A percentile compares a stretch with the other conserved stretches of the same genome.
Evolutionary conservation across 2,113 vertebrate genomes (phyloP).

Genomic region (Nicator chloris): DNA sequence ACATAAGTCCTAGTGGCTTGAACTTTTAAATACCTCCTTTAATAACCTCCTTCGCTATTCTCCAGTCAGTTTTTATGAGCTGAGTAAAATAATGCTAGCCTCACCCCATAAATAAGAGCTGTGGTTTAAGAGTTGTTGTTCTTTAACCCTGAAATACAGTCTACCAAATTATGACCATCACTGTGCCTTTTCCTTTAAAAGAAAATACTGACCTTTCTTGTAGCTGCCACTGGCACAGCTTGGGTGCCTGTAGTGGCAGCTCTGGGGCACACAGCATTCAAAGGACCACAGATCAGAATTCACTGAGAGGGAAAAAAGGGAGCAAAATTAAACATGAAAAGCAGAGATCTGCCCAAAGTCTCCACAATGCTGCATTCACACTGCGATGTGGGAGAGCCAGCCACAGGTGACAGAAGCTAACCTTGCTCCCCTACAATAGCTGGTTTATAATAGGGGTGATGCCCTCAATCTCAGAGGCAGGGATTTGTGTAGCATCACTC

Average conservation of each 20-base stretch:
- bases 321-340: conserved; percentile 52
- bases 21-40: conserved; percentile 56
- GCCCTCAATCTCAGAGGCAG: conserved; percentile 44
- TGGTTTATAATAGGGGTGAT: conserved; percentile 63
- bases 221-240: conserved; percentile 3
- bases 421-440: neutral
- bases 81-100: conserved; percentile 21
- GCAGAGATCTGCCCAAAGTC: neutral
- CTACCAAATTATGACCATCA: conserved; percentile 58
- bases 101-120: conserved; percentile 47
- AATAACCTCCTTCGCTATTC: conserved; percentile 39
- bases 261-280: neutral
- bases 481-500: conserved; percentile 17
- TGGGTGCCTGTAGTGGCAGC: conserved; percentile 16
- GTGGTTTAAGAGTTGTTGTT: conserved; percentile 36
- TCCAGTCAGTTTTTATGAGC: conserved; percentile 31
- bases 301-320: neutral
- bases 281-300: conserved; percentile 39
- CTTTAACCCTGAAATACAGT: conserved; percentile 28
- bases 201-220: conserved; percentile 62
- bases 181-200: conserved; percentile 29
- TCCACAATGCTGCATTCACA: neutral
- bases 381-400: neutral
- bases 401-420: conserved; percentile 38
- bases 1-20: conserved; percentile 41